Evolutionary conservation across 2,113 vertebrate genomes (phyloP), one percentile per base, ranked within the genome.

Genomic region (Cyphomyrus discorhynchus): DNA sequence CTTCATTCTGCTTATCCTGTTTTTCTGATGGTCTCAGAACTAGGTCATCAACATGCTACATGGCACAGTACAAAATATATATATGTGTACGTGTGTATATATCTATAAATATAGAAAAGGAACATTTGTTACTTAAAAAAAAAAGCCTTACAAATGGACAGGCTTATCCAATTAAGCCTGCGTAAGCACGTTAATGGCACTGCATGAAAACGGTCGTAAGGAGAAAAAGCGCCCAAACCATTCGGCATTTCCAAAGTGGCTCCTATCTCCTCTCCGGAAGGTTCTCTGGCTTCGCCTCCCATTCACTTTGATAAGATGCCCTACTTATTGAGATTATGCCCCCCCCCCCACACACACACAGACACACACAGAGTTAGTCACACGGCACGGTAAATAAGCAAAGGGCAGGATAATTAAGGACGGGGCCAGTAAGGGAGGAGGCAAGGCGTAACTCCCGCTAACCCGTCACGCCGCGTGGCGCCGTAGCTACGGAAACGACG

Each of bases 31-130:
- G 50, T 58, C 89, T 88, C n/a, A 83, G 50, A 90, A 90, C 70
- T 88, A 74, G 89, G 89, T 90, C 89, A 90, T 88, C 52, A 80
- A 88, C 49, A 82, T 56, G 62, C 89, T 70, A 56, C 85, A 77
- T 47, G 45, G 35, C 52, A 86, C 39, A 8, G 83, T 42, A 45
- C 70, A 35, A 74, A 15, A 77, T 39, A 77, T 77, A 77, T n/a
- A 19, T 45, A 8, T 62, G 19, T 56, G 5, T 11, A 7, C 5
- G 19, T 27, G 39, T 27, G 45, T 62, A 9, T 31, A 58, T 15
- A 45, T 27, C 56, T 24, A 62, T 13, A 88, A 24, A 88, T 31
- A 89, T 9, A 50, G 21, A 82, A 82, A 52, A 86, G 83, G 62
- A 53, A 86, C 83, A 87, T 58, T 52, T n/a, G 80, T 45, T 11